Percentiles rank a stretch among this genome's conserved stretches.
These are phyloP conservation scores for Monochamus alternatus DNA, from an alignment of 2,888 invertebrate genomes.

Conservation along the genomic window DNA sequence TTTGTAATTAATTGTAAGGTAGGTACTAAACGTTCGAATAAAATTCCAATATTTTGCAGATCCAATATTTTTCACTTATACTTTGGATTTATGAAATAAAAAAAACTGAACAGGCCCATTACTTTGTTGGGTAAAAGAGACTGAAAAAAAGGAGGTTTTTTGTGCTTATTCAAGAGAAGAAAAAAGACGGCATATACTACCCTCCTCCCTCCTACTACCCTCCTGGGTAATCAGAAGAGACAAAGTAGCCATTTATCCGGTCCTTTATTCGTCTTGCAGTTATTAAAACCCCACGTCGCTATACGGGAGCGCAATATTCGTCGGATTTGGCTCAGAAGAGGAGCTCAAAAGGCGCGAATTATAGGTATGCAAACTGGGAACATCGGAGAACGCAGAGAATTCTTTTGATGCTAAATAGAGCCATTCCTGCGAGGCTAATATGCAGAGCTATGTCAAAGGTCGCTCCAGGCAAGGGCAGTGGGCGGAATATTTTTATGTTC, in stretches of 20 bases:
- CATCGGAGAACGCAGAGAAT: neutral
- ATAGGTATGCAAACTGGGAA: neutral
- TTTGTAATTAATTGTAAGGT: too few species aligned
- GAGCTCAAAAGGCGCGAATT: constrained; percentile 1
- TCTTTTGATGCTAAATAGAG: constrained; percentile 10
- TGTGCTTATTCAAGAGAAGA: too few species aligned
- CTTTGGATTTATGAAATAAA: too few species aligned
- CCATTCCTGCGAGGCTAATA: neutral
- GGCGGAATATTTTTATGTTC: neutral
- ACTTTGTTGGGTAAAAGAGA: too few species aligned
- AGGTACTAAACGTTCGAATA: too few species aligned
- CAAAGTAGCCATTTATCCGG: constrained; percentile 12
- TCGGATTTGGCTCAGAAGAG: neutral
- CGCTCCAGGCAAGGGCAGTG: neutral
- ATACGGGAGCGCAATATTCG: constrained; percentile 1
- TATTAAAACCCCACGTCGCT: neutral
- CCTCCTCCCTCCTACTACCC: neutral
- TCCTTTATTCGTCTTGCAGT: constrained; percentile 1
- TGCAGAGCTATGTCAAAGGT: neutral
- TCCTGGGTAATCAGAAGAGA: constrained; percentile 5
- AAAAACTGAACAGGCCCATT: too few species aligned
- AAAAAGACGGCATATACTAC: neutral
- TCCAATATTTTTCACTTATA: too few species aligned
- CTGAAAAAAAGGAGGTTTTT: too few species aligned
- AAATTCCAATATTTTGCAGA: too few species aligned